Base-by-base conservation (phyloP, 2,113 vertebrate species). In the Nycticryphes semicollaris region DNA sequence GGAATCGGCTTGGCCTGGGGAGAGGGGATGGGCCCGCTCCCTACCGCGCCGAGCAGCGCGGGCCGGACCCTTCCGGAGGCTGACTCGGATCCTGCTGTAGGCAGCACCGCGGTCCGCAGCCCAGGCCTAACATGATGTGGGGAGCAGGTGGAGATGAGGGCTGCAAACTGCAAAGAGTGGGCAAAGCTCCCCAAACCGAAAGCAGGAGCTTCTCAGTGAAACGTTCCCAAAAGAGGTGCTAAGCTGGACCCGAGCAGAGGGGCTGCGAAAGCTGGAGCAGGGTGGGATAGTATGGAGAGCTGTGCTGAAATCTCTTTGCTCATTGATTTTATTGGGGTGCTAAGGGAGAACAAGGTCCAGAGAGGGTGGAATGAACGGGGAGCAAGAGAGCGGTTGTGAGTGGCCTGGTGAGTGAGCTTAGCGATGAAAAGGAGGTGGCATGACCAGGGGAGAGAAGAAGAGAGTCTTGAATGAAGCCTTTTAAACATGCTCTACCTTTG, bases 321-420 rank as follows among this genome's bases (percentile, higher is more conserved):
- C 12, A 0, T 3, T 2, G 30, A 0, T 27, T 64, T 47, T 14
- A 9, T 2, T 17, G 59, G 19, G 7, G 8, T 31, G 5, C 23
- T 20, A 3, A 33, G 18, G 31, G 28, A 87, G 20, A 37, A 37
- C 8, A 12, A 28, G 39, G 13, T 15, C 14, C 18, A 2, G 37
- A 53, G 10, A 31, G 14, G 14, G n/a, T 3, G 37, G 15, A 22
- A 25, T 24, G 73, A 63, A 72, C 0, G 2, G 30, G 12, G 21
- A 53, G 63, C 8, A 23, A 27, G 59, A n/a, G 83, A 3, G 59
- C 3, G 53, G 4, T 23, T 59, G 57, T 43, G 48, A 76, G 53
- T 9, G 3, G 24, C 45, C 43, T 39, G 50, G 12, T 43, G 63
- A 47, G 35, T 6, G n/a, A 69, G 48, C 8, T 59, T 53, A 17